Base-by-base conservation (phyloP, 2,113 vertebrate genomes). In the Cyprinodon brontotheroides region DNA sequence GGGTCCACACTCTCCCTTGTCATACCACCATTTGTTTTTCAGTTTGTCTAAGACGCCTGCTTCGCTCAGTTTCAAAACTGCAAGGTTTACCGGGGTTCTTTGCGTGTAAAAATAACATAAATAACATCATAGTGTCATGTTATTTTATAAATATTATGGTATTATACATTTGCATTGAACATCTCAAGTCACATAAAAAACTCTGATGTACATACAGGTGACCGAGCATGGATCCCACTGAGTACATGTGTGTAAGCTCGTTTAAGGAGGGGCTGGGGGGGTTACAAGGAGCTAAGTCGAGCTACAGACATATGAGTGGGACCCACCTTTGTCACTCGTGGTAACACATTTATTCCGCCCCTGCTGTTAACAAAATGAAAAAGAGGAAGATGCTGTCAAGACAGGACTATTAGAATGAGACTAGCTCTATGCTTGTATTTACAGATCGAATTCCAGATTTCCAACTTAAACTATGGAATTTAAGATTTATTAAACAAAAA, bases 1-100 rank as follows among this genome's bases (percentile, higher is more conserved):
- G 96, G 97, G 85, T 98, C 98, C 98, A 95, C 98, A 99, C 96
- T 99, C 98, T 95, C 98, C 98, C 96, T 99, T 99, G 98, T 99
- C 98, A 98, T 99, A 99, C 98, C 98, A 99, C 98, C 98, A 99
- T 98, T 99, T 99, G 98, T 97, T 99, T 99, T 99, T 99, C 97
- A 99, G 98, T 98, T 99, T 99, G 98, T 99, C 98, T 99, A 99
- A 99, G 98, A 99, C 95, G 96, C 98, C 98, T 99, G 96, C 96
- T 97, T 99, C 98, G 97, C 98, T 99, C 97, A 99, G 98, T 99
- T 99, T 99, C 98, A 99, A 99, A 95, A 99, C 98, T 94, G 98
- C 98, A 96, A 99, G 98, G 94, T 99, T 99, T 99, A 99, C 98
- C 80, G 98, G 98, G 93, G 97, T 99, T 99, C 98, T 99, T 99